These are phyloP conservation scores for Leptopilina boulardi DNA, from an alignment of 1,140 invertebrate species.

Conservation along the genomic window DNA sequence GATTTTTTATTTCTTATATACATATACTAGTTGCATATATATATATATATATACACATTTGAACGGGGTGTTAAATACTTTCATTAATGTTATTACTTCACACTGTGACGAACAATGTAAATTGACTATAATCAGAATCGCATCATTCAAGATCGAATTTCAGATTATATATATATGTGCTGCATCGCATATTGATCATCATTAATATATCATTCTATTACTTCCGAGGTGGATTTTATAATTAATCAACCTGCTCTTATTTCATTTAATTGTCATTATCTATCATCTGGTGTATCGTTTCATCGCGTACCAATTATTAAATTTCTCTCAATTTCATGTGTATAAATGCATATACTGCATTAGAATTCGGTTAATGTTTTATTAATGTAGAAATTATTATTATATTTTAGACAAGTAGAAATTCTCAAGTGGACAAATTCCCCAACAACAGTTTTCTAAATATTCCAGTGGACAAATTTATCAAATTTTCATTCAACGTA, in stretches of 20 bases:
- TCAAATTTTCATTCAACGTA: no score
- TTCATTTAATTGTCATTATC: constrained; percentile 8
- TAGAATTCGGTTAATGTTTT: no score
- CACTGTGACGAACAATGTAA: constrained; percentile 25
- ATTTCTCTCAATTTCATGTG: background rate
- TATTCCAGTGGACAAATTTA: no score
- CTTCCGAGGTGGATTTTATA: background rate
- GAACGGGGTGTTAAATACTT: background rate
- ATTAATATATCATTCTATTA: constrained; percentile 17
- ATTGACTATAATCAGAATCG: constrained; percentile 28
- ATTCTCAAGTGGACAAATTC: no score
- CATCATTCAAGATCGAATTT: constrained; percentile 21
- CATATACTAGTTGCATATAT: background rate
- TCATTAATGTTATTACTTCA: constrained; percentile 9
- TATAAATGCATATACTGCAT: no score
- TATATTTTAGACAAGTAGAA: no score
- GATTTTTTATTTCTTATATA: background rate
- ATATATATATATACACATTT: no score
- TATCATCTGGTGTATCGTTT: background rate
- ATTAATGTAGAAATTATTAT: no score
- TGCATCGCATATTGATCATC: constrained; percentile 8
- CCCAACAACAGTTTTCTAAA: no score
- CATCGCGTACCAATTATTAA: background rate
- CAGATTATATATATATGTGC: background rate
- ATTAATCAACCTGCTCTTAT: constrained; percentile 15